Evolutionary conservation across 1,140 invertebrate species (phyloP).

Genomic region (Popillia japonica): DNA sequence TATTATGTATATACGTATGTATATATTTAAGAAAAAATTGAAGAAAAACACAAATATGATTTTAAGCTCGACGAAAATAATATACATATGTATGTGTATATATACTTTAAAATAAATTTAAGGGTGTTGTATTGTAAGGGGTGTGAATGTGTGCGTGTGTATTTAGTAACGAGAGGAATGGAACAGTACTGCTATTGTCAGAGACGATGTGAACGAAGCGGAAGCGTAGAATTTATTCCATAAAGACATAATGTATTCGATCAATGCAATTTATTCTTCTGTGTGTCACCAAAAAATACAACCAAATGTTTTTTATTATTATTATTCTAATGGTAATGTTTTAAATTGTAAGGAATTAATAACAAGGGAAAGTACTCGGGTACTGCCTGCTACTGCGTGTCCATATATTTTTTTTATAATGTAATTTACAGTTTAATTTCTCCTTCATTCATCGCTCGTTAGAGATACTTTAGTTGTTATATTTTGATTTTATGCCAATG

Average conservation of each 20-base stretch:
- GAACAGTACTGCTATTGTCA: not conserved
- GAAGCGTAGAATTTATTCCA: too few relatives aligned
- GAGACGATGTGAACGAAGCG: too few relatives aligned
- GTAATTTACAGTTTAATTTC: too few relatives aligned
- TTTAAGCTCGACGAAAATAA: not conserved
- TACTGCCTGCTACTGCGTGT: too few relatives aligned
- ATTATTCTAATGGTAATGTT: not conserved
- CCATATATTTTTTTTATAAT: too few relatives aligned
- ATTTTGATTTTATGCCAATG: too few relatives aligned
- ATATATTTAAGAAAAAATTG: not conserved
- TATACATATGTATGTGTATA: not conserved
- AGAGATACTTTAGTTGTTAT: too few relatives aligned
- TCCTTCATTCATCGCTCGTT: too few relatives aligned
- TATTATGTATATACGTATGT: not conserved
- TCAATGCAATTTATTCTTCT: conserved; percentile 22
- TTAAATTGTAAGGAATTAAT: too few relatives aligned
- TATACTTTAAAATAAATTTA: not conserved
- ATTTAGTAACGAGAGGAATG: not conserved
- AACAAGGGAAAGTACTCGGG: too few relatives aligned
- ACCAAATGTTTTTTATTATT: not conserved
- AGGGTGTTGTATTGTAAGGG: not conserved
- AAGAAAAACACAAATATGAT: too few relatives aligned
- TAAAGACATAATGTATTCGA: not conserved
- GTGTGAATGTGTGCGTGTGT: not conserved
- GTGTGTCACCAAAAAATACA: conserved; percentile 24